Conservation (phyloP, 2,113 vertebrate species). For the Callorhinus ursinus region DNA sequence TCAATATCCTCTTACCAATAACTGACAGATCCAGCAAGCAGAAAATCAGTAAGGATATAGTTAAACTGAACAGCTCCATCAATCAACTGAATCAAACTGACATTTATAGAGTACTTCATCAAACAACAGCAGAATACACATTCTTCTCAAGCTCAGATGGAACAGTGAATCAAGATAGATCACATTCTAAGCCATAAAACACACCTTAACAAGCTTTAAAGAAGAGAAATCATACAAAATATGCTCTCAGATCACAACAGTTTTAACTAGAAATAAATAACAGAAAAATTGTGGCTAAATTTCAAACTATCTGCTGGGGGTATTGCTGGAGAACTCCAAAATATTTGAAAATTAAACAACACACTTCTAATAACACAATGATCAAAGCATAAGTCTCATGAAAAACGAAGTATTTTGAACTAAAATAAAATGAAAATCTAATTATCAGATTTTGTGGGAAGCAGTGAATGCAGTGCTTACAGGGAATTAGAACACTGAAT, state of each 20-base stretch:
- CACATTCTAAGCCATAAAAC: constrained; percentile 16
- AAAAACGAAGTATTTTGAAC: constrained; percentile 42
- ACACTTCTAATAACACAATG: constrained; percentile 1
- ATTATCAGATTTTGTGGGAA: constrained; percentile 16
- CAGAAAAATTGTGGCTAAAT: constrained; percentile 17
- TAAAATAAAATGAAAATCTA: constrained; percentile 60
- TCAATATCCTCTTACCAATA: not conserved
- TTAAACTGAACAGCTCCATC: constrained; percentile 41
- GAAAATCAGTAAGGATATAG: constrained; percentile 53
- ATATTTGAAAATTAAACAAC: constrained; percentile 40
- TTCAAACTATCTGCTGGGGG: constrained; percentile 40
- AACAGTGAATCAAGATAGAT: not conserved
- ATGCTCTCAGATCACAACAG: not conserved
- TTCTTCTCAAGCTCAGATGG: constrained; percentile 22
- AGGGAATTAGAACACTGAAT: not conserved
- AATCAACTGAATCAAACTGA: constrained; percentile 55
- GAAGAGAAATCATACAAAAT: not conserved
- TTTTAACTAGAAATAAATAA: constrained; percentile 42
- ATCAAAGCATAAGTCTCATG: not conserved
- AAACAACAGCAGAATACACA: constrained; percentile 21
- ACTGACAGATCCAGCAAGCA: constrained; percentile 30
- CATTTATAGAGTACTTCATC: constrained; percentile 60
- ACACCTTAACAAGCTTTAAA: not conserved
- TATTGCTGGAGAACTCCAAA: constrained; percentile 50
- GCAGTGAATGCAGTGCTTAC: not conserved